A percentile compares a stretch with the other conserved stretches of the same genome.
Evolutionary conservation across 2,797 vertebrate genomes (phyloP).

Genomic region (Sebastes cheni): DNA sequence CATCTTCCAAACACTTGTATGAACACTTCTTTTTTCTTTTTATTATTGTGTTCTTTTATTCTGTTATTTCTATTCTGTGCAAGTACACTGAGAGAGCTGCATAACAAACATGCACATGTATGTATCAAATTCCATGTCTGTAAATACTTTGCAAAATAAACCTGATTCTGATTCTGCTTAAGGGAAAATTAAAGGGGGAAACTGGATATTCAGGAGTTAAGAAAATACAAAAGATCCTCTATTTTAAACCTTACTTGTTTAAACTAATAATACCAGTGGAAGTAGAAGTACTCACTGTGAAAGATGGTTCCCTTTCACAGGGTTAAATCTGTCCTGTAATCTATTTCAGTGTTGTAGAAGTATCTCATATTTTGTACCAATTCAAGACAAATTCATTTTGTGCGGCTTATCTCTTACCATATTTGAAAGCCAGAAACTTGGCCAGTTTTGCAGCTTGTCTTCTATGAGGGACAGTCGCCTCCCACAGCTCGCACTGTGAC

Average conservation of each 20-base stretch:
- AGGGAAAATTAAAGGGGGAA: no score
- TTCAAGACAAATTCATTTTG: background rate
- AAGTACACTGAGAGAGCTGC: no score
- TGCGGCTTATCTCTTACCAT: constrained; percentile 58
- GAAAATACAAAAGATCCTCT: no score
- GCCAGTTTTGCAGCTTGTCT: constrained; percentile 57
- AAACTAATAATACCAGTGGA: background rate
- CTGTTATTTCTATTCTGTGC: no score
- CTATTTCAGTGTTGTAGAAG: background rate
- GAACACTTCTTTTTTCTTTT: no score
- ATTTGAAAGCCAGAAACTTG: constrained; percentile 65
- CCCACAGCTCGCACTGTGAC: constrained; percentile 66
- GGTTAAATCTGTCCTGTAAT: background rate
- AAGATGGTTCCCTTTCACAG: background rate
- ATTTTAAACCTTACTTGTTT: background rate
- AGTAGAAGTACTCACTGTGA: background rate
- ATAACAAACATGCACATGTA: no score
- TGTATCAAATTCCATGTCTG: no score
- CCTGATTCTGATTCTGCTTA: no score
- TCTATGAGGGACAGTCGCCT: constrained; percentile 56
- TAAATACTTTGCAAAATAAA: no score
- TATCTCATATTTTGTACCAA: background rate
- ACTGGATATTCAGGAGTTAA: no score
- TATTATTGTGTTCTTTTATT: no score
- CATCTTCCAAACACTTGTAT: no score